A percentile compares a stretch with the other conserved stretches of the same genome.
Evolutionary conservation across 2,888 invertebrate species (phyloP).

Genomic region (Cremastinae sp.): DNA sequence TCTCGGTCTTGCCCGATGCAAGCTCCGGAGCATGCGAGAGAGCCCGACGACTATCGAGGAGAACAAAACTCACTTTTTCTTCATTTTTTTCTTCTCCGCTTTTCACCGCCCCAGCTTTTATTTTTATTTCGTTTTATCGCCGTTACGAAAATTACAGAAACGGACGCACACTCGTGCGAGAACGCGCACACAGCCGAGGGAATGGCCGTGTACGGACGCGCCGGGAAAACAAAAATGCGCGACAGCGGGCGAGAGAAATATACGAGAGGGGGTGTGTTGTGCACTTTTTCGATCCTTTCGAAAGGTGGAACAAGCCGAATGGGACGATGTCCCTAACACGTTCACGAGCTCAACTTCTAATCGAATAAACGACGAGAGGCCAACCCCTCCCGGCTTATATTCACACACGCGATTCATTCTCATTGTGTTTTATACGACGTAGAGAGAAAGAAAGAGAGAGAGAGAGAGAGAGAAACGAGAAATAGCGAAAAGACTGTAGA

Average conservation of each 20-base stretch:
- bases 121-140: slow-evolving; percentile 17
- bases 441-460: not conserved
- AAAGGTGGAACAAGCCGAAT: slow-evolving; percentile 11
- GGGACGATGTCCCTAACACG: slow-evolving; percentile 64
- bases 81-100: slow-evolving; percentile 21
- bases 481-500: no score
- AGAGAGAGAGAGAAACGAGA: not conserved
- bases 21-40: slow-evolving; percentile 24
- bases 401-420: no score
- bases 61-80: slow-evolving; percentile 43
- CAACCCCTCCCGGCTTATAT: slow-evolving; percentile 44
- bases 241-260: slow-evolving; percentile 4
- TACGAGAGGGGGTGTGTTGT: not conserved
- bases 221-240: not conserved
- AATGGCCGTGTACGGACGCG: no score
- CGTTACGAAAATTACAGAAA: slow-evolving; percentile 3
- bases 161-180: no score
- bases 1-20: slow-evolving; percentile 42
- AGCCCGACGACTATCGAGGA: slow-evolving; percentile 47
- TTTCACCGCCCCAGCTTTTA: not conserved
- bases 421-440: no score
- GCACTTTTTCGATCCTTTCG: slow-evolving; percentile 10
- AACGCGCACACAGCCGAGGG: no score
- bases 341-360: slow-evolving; percentile 71
- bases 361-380: slow-evolving; percentile 71